phyloP scores from a whole-genome alignment of 2,113 vertebrate genomes.

The Plecotus auritus region DNA sequence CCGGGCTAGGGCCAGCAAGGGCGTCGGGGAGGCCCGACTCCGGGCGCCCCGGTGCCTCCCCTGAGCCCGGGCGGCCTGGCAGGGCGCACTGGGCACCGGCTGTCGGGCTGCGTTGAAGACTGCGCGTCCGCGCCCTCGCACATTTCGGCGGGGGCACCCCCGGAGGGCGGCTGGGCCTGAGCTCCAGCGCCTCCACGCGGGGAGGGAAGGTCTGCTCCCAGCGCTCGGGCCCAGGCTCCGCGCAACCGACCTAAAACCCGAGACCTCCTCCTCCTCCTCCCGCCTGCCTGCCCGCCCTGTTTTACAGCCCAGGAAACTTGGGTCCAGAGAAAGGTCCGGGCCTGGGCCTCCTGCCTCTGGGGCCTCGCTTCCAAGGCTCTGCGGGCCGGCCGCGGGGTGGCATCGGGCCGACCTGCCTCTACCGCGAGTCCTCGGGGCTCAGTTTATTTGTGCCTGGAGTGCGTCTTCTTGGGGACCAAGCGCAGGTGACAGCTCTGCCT shows the following conservation, averaged over 20 bases:
- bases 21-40: background rate
- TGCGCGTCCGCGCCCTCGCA: background rate
- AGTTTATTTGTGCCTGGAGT: background rate
- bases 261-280: background rate
- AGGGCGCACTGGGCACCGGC: background rate
- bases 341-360: background rate
- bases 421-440: background rate
- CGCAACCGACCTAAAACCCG: background rate
- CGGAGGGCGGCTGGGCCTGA: background rate
- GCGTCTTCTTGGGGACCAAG: background rate
- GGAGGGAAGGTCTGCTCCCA: background rate
- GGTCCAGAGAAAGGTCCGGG: background rate
- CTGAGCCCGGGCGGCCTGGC: background rate
- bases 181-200: conserved; percentile 59
- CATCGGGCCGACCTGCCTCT: background rate
- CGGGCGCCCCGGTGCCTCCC: too few relatives aligned
- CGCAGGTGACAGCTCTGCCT: background rate
- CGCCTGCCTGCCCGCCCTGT: background rate
- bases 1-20: background rate
- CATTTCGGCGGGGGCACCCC: background rate
- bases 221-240: background rate
- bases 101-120: background rate
- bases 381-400: background rate
- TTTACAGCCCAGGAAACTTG: background rate
- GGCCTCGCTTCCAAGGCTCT: background rate